A percentile compares a stretch with the other conserved stretches of the same genome.
These are phyloP conservation scores for Ochropleura leucogaster DNA, from an alignment of 2,888 invertebrate genomes.

Conservation along the genomic window DNA sequence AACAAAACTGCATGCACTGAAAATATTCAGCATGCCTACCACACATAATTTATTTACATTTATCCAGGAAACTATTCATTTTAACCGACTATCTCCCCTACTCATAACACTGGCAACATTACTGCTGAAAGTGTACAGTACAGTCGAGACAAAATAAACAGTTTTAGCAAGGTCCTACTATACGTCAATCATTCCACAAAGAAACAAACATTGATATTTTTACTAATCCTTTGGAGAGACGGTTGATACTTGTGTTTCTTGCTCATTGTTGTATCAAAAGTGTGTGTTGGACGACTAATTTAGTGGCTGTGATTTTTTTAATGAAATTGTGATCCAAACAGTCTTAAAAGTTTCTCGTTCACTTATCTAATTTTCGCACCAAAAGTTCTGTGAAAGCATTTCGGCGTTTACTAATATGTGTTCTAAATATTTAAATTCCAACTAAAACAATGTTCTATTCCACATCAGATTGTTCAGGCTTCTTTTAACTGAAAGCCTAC, in stretches of 20 bases:
- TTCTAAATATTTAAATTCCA: neutral
- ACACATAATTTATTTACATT: conserved; percentile 20
- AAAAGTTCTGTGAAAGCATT: neutral
- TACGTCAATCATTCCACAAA: conserved; percentile 69
- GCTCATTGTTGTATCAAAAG: conserved; percentile 42
- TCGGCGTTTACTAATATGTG: neutral
- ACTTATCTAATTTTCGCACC: neutral
- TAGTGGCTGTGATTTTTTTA: conserved; percentile 6
- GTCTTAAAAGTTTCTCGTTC: neutral
- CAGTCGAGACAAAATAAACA: conserved; percentile 67
- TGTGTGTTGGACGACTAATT: conserved; percentile 36
- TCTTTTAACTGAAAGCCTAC: neutral
- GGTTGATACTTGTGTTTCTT: conserved; percentile 39
- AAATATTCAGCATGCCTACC: neutral
- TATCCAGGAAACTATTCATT: conserved; percentile 33
- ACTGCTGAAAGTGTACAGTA: conserved; percentile 48
- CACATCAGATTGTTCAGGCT: neutral
- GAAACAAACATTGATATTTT: conserved; percentile 66
- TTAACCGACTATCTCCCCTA: conserved; percentile 19
- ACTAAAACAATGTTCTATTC: neutral
- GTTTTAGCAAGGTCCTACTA: conserved; percentile 65
- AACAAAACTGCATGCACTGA: conserved; percentile 10
- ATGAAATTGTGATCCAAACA: conserved; percentile 11
- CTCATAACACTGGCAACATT: conserved; percentile 38
- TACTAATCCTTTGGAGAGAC: conserved; percentile 56